A percentile compares a stretch with the other conserved stretches of the same genome.
Evolutionary conservation across 2,113 vertebrate genomes (phyloP).

Genomic region (Colinus virginianus): DNA sequence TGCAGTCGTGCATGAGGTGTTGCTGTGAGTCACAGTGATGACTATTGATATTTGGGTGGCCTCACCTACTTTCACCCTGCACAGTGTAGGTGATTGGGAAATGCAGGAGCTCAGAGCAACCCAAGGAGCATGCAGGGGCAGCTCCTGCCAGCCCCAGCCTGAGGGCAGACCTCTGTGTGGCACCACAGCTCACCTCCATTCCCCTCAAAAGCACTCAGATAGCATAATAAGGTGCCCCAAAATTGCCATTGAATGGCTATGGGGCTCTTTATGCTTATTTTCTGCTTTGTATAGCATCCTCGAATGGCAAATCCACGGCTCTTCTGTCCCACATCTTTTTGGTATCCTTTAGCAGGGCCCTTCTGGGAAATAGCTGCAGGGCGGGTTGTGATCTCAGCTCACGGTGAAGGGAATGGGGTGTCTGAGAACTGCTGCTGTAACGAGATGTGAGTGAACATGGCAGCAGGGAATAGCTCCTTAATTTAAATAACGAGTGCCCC

Average conservation of each 20-base stretch:
- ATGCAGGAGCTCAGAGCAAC: neutral
- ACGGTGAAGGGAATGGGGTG: neutral
- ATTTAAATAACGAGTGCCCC: slow-evolving; percentile 72
- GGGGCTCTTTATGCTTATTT: neutral
- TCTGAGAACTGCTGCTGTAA: neutral
- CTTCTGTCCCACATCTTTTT: neutral
- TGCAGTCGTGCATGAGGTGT: neutral
- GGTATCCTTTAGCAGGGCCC: neutral
- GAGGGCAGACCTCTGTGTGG: neutral
- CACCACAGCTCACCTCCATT: rapidly evolving
- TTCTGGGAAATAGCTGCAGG: neutral
- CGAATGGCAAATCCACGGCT: neutral
- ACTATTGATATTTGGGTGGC: neutral
- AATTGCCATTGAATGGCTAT: neutral
- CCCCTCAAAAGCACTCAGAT: neutral
- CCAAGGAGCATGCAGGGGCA: rapidly evolving
- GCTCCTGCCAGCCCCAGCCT: neutral
- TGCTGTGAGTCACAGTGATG: neutral
- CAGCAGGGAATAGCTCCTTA: slow-evolving; percentile 50
- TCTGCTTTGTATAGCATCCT: neutral
- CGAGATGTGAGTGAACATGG: slow-evolving; percentile 41
- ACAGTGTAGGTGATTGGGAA: neutral
- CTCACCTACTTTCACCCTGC: neutral
- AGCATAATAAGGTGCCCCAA: neutral
- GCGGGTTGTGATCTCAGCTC: neutral